Evolutionary conservation across 2,797 vertebrate species (phyloP), one percentile per base, ranked within the genome.

Genomic region (Pogoniulus pusillus): DNA sequence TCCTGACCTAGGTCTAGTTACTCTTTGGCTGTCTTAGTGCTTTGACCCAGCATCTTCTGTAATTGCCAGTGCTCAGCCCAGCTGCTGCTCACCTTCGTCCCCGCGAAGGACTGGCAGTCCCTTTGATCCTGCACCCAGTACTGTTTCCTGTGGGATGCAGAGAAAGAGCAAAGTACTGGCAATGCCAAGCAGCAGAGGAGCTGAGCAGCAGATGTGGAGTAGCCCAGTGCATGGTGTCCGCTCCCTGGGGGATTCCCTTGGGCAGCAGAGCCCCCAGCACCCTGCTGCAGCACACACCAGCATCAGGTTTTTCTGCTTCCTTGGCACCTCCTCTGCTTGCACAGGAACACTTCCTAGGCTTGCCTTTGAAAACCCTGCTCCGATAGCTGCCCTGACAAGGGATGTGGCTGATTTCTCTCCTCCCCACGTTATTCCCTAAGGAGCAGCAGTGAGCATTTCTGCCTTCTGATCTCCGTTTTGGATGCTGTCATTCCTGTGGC

Each of bases 271-370:
- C 64, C 55, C 1, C 0, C 53, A 49, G 47, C 47, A 49, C 23
- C 47, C 23, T 49, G 7, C 47, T 49, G 27, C 53, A 66, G 54
- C 20, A 11, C 18, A 2, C 1, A 0, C 27, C 3, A 9, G 27
- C 35, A 23, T 57, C 0, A 0, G 26, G 10, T 45, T 76, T 65
- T 47, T 86, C 49, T 4, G 8, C 62, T 47, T 19, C 27, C 16
- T 0, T 4, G 12, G 53, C 37, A 27, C 19, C 43, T 60, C 30
- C 72, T 75, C 89, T 59, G 32, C 63, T 53, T 57, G 71, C 20
- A 2, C 0, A 0, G 16, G 10, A 14, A 29, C 0, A 0, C 43
- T 53, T 43, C 63, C 35, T 15, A 6, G 63, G 26, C 51, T 82
- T 62, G 62, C 17, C 68, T 76, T 17, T 3, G 23, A 73, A 9